These are phyloP conservation scores for Paramisgurnus dabryanus DNA, from an alignment of 2,113 vertebrate genomes.

Conservation along the genomic window DNA sequence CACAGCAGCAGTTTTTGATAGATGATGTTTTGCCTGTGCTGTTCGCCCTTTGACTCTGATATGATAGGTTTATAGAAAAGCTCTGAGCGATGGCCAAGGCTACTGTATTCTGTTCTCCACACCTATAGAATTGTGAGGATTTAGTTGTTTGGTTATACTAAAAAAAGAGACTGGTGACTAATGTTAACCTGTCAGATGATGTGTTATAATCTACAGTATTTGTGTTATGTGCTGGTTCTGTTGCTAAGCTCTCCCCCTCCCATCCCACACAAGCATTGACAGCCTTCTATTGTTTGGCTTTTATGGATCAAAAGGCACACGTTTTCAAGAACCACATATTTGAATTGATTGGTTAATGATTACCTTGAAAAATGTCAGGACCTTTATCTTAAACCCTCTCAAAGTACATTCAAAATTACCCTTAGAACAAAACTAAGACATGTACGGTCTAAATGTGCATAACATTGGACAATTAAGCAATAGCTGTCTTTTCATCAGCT, in stretches of 20 bases:
- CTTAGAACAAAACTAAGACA: no score
- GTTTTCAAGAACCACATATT: constrained; percentile 14
- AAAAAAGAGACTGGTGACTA: not conserved
- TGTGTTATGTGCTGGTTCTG: not conserved
- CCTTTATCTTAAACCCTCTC: constrained; percentile 10
- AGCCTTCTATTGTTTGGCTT: constrained; percentile 9
- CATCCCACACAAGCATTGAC: not conserved
- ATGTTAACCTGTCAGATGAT: constrained; percentile 1
- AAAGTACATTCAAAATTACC: not conserved
- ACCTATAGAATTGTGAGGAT: not conserved
- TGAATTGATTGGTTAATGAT: constrained; percentile 32
- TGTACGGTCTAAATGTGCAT: no score
- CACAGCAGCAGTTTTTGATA: no score
- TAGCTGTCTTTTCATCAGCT: no score
- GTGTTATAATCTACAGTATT: constrained; percentile 18
- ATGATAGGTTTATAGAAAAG: not conserved
- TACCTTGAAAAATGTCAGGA: constrained; percentile 10
- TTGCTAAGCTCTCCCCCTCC: constrained; percentile 28
- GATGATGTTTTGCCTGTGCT: no score
- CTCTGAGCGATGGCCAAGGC: not conserved
- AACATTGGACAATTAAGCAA: no score
- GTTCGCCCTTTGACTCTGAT: not conserved
- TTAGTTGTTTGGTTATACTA: constrained; percentile 4
- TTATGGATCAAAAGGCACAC: constrained; percentile 19
- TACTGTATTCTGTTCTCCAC: not conserved